Conservation (phyloP, 1,140 invertebrate genomes). For the Limonius californicus region DNA sequence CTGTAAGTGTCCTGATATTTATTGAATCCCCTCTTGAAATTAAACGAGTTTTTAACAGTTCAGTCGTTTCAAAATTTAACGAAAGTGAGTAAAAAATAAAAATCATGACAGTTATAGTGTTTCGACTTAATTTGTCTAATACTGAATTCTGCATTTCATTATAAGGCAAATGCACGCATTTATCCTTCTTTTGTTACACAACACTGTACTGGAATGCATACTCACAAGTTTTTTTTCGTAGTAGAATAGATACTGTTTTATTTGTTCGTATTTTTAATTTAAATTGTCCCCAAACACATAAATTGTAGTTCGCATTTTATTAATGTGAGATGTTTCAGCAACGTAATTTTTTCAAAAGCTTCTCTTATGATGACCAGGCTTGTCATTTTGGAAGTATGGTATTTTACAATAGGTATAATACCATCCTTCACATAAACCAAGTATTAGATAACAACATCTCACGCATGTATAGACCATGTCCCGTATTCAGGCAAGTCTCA, state of each 20-base stretch:
- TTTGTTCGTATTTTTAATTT: slow-evolving; percentile 19
- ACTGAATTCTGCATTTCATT: slow-evolving; percentile 21
- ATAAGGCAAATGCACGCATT: slow-evolving; percentile 4
- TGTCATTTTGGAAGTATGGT: slow-evolving; percentile 21
- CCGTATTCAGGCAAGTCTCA: slow-evolving; percentile 81
- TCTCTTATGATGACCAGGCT: slow-evolving; percentile 24
- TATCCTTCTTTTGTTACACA: neutral
- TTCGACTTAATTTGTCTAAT: slow-evolving; percentile 39
- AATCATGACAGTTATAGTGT: slow-evolving; percentile 50
- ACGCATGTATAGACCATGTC: slow-evolving; percentile 45
- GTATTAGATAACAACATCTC: slow-evolving; percentile 26
- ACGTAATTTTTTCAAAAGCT: neutral
- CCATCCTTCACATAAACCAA: slow-evolving; percentile 20
- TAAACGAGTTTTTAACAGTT: slow-evolving; percentile 12
- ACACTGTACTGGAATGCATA: slow-evolving; percentile 13
- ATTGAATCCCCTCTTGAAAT: slow-evolving; percentile 28
- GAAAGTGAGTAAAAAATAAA: slow-evolving; percentile 24
- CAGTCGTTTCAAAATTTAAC: neutral
- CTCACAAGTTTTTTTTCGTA: slow-evolving; percentile 4
- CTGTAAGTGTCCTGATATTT: slow-evolving; percentile 65
- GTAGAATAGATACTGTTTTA: slow-evolving; percentile 31
- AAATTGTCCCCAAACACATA: neutral
- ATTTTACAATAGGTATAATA: slow-evolving; percentile 18
- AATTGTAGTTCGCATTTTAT: neutral
- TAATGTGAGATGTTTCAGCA: neutral